Conservation (phyloP, 1,140 invertebrate genomes). For the Triops longicaudatus region DNA sequence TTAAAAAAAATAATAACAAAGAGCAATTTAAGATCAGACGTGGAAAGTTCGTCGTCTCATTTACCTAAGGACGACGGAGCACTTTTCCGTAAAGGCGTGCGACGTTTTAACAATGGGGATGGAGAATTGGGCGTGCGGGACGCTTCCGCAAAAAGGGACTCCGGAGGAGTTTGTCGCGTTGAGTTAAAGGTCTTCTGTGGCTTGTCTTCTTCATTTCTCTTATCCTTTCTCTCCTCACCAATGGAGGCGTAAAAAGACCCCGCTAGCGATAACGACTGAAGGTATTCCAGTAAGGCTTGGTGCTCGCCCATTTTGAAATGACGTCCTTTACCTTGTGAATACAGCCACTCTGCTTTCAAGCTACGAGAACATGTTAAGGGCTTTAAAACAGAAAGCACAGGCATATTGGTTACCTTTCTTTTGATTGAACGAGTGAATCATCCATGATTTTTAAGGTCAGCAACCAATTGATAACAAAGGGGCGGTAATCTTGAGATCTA, state of each 20-base stretch:
- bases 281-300: constrained; percentile 65
- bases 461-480: constrained; percentile 88
- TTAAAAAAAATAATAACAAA: too few relatives aligned
- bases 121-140: constrained; percentile 25
- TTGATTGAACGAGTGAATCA: constrained; percentile 75
- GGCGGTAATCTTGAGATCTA: constrained; percentile 82
- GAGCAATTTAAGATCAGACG: too few relatives aligned
- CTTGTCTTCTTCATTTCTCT: constrained; percentile 61
- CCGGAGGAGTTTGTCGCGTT: constrained; percentile 73
- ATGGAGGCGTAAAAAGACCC: constrained; percentile 36
- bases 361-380: constrained; percentile 47
- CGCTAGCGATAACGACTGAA: constrained; percentile 37
- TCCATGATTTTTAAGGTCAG: constrained; percentile 77
- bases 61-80: background rate
- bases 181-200: constrained; percentile 73
- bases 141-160: constrained; percentile 35
- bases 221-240: constrained; percentile 30
- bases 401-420: constrained; percentile 63
- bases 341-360: constrained; percentile 89
- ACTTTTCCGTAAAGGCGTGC: background rate
- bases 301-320: constrained; percentile 80
- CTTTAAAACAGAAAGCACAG: constrained; percentile 17
- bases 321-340: constrained; percentile 80
- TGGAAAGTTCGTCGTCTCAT: too few relatives aligned
- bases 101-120: constrained; percentile 15